A percentile compares a stretch with the other conserved stretches of the same genome.
Evolutionary conservation across 1,140 invertebrate genomes (phyloP).

Genomic region (Pomacea maculata): DNA sequence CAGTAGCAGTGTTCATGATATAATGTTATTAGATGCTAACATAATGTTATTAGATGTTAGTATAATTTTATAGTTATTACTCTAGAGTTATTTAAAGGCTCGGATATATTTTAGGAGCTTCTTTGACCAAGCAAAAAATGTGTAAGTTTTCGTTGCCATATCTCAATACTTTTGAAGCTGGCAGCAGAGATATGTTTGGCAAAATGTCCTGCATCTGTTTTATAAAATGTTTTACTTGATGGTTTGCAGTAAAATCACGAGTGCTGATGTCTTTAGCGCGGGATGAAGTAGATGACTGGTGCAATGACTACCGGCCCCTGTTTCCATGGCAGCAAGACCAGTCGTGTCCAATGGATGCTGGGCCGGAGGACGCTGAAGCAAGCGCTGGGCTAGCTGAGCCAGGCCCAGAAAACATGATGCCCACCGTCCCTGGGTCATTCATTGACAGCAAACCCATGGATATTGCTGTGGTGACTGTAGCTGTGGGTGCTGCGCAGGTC

Average conservation of each 20-base stretch:
- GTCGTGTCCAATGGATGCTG: constrained; percentile 22
- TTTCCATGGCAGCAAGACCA: constrained; percentile 29
- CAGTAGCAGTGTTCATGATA: too few species aligned
- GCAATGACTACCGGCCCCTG: constrained; percentile 29
- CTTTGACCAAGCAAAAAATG: background rate
- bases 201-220: background rate
- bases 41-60: too few species aligned
- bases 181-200: background rate
- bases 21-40: too few species aligned
- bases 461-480: constrained; percentile 14
- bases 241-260: constrained; percentile 56
- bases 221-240: constrained; percentile 1
- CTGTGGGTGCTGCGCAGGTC: background rate
- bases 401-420: constrained; percentile 3
- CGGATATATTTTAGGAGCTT: background rate
- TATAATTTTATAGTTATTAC: too few species aligned
- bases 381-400: background rate
- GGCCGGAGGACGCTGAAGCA: constrained; percentile 58
- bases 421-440: background rate
- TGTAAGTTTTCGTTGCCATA: background rate
- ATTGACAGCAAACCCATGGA: constrained; percentile 6
- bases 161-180: background rate
- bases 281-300: constrained; percentile 43
- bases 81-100: background rate
- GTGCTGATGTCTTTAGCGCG: constrained; percentile 54